These are phyloP conservation scores for Triplophysa siluroides DNA, from an alignment of 2,113 vertebrate genomes.

Conservation along the genomic window DNA sequence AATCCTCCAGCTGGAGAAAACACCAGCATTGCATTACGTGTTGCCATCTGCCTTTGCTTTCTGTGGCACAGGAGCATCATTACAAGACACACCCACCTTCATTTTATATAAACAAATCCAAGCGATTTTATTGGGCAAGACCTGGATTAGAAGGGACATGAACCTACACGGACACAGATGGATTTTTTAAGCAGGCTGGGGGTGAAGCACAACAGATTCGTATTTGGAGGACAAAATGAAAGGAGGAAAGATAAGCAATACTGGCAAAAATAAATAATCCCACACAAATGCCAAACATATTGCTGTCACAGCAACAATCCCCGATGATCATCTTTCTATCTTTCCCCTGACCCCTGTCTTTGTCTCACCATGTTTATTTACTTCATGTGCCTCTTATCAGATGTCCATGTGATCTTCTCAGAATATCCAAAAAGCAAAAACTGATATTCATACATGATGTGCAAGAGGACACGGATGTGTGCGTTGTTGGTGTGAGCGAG, in stretches of 20 bases:
- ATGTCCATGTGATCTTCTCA: not conserved
- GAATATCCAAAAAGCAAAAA: not conserved
- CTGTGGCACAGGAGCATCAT: not conserved
- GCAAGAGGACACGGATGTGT: constrained; percentile 18
- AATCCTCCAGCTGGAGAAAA: not conserved
- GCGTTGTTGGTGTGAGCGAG: constrained; percentile 32
- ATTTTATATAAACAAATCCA: not conserved
- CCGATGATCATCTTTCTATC: constrained; percentile 30
- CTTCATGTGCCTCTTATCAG: not conserved
- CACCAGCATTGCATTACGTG: not conserved
- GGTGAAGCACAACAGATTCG: not conserved
- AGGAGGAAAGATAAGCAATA: constrained; percentile 9
- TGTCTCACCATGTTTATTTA: not conserved
- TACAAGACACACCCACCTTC: not conserved
- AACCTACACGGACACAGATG: not conserved
- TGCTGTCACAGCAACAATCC: constrained; percentile 56
- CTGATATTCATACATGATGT: not conserved
- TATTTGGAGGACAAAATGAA: constrained; percentile 20
- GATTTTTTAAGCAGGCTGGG: not conserved
- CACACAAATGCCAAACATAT: constrained; percentile 47
- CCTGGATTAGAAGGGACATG: not conserved
- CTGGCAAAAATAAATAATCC: constrained; percentile 33
- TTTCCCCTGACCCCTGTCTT: not conserved
- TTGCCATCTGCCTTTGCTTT: not conserved
- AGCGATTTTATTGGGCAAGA: not conserved